These are phyloP conservation scores for Bungarus multicinctus DNA, from an alignment of 2,113 vertebrate species.

Conservation along the genomic window DNA sequence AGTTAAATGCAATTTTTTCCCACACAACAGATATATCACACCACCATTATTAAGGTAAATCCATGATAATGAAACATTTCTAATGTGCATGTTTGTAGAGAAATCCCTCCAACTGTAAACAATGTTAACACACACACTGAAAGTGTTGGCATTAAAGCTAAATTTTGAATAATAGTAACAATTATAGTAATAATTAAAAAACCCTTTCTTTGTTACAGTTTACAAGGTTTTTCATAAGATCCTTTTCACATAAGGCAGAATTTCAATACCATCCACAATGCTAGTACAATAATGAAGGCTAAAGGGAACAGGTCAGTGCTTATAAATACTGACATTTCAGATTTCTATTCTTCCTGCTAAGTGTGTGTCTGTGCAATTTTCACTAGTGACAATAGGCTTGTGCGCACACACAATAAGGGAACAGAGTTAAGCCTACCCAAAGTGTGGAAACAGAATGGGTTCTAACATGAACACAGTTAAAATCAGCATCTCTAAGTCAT, in stretches of 20 bases:
- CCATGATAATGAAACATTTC: slow-evolving; percentile 54
- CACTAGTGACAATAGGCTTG: slow-evolving; percentile 29
- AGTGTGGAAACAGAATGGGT: slow-evolving; percentile 60
- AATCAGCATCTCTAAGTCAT: slow-evolving; percentile 60
- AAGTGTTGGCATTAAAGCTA: slow-evolving; percentile 73
- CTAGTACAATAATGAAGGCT: slow-evolving; percentile 65
- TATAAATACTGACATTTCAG: slow-evolving; percentile 57
- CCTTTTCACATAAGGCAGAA: slow-evolving; percentile 76
- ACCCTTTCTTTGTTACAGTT: slow-evolving; percentile 72
- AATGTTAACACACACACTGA: slow-evolving; percentile 69
- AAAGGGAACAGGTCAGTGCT: slow-evolving; percentile 59
- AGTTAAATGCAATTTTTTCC: slow-evolving; percentile 51
- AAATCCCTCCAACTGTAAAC: slow-evolving; percentile 63
- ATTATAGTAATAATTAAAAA: slow-evolving; percentile 29
- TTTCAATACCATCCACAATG: slow-evolving; percentile 70
- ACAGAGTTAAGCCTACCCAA: slow-evolving; percentile 56
- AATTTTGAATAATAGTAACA: slow-evolving; percentile 49
- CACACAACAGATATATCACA: slow-evolving; percentile 53
- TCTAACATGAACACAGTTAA: slow-evolving; percentile 63
- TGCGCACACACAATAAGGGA: slow-evolving; percentile 19
- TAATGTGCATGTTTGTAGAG: slow-evolving; percentile 60
- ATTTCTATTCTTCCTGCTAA: slow-evolving; percentile 45
- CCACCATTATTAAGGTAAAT: slow-evolving; percentile 55
- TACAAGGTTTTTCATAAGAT: slow-evolving; percentile 64
- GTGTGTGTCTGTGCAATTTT: slow-evolving; percentile 32